Percentiles rank a stretch among this genome's conserved stretches.
These are phyloP conservation scores for Phrynocephalus vlangalii DNA, from an alignment of 2,797 vertebrate genomes.

Conservation along the genomic window DNA sequence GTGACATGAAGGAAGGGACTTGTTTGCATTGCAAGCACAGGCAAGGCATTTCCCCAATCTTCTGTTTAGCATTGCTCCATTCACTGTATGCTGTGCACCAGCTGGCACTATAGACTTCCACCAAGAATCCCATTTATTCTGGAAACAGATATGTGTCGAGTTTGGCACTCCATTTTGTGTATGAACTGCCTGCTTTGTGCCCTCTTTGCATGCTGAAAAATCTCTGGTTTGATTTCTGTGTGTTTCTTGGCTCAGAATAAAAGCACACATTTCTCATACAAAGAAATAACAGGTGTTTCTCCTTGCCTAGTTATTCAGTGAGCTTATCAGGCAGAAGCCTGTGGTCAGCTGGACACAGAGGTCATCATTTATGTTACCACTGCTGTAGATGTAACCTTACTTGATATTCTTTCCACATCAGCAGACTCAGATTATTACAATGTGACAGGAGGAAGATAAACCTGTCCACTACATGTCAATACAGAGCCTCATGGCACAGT, in stretches of 20 bases:
- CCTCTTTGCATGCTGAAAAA: neutral
- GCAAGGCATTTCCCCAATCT: neutral
- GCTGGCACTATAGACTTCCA: neutral
- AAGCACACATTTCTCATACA: constrained; percentile 14
- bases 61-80: neutral
- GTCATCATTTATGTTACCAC: constrained; percentile 47
- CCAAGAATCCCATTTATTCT: neutral
- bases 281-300: constrained; percentile 39
- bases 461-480: constrained; percentile 25
- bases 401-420: constrained; percentile 21
- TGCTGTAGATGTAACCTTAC: neutral
- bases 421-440: constrained; percentile 4
- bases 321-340: constrained; percentile 29
- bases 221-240: constrained; percentile 31
- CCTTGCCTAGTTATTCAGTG: constrained; percentile 37
- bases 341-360: constrained; percentile 22
- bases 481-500: too few species aligned
- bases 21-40: neutral
- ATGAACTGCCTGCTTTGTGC: neutral
- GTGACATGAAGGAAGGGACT: neutral
- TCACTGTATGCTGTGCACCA: constrained; percentile 26
- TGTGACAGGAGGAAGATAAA: neutral
- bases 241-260: constrained; percentile 37
- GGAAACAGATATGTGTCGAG: constrained; percentile 12
- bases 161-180: constrained; percentile 3